Conservation (phyloP, 2,797 vertebrate species). For the Melanotaenia maccullochi region DNA sequence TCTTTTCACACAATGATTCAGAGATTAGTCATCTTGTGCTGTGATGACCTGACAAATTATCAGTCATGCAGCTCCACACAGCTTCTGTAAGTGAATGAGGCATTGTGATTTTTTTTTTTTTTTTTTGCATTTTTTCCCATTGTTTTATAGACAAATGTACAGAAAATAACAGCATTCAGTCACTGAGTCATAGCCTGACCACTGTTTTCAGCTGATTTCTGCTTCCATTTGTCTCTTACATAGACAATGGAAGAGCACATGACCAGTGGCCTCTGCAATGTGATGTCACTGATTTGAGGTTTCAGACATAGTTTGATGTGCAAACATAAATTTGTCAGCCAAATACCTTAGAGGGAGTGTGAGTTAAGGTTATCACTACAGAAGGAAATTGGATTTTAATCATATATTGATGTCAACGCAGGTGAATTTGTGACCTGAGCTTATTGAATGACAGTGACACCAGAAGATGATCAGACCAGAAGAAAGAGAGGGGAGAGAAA, state of each 20-base stretch:
- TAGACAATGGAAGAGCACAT: slow-evolving; percentile 1
- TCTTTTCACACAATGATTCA: no score
- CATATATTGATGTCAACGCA: slow-evolving; percentile 65
- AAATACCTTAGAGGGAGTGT: slow-evolving; percentile 10
- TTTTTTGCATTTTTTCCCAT: no score
- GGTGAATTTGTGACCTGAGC: slow-evolving; percentile 45
- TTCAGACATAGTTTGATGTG: slow-evolving; percentile 25
- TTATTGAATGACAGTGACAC: slow-evolving; percentile 47
- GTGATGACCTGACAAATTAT: no score
- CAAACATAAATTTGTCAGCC: slow-evolving; percentile 33
- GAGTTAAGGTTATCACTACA: slow-evolving; percentile 52
- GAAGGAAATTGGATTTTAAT: slow-evolving; percentile 73
- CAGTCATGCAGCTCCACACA: no score
- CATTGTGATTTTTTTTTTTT: background rate
- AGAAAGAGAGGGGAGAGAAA: background rate
- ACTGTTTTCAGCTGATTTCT: slow-evolving; percentile 1
- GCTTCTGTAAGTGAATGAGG: background rate
- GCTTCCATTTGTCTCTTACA: background rate
- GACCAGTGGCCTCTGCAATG: background rate
- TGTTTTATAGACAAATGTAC: background rate
- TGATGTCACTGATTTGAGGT: slow-evolving; percentile 25
- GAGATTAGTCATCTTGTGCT: no score
- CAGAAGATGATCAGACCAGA: slow-evolving; percentile 8
- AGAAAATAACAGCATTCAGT: background rate
- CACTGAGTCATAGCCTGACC: slow-evolving; percentile 7